Conservation (phyloP, 2,797 vertebrate species). For the Syndactyla subalaris region DNA sequence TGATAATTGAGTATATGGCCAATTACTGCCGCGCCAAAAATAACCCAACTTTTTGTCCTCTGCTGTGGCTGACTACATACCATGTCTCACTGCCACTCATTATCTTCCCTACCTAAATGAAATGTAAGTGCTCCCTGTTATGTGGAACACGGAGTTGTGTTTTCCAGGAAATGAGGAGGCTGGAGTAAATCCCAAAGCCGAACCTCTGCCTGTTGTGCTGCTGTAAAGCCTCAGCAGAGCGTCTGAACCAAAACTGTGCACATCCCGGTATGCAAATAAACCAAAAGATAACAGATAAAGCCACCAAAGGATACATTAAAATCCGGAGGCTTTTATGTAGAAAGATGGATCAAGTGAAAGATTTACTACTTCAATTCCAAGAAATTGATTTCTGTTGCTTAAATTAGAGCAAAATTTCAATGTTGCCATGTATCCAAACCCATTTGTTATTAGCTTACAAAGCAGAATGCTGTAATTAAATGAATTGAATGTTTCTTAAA, state of each 20-base stretch:
- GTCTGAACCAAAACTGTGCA: not conserved
- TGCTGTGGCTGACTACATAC: not conserved
- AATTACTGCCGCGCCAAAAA: not conserved
- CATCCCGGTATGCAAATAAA: not conserved
- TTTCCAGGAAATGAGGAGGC: slow-evolving; percentile 1
- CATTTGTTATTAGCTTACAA: slow-evolving; percentile 46
- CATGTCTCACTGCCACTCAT: not conserved
- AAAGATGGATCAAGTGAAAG: slow-evolving; percentile 44
- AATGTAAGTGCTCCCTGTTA: not conserved
- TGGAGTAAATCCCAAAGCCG: slow-evolving; percentile 4
- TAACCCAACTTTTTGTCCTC: not conserved
- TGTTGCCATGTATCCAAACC: not conserved
- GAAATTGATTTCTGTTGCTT: slow-evolving; percentile 61
- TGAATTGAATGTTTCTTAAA: slow-evolving; percentile 62
- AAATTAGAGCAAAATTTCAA: slow-evolving; percentile 31
- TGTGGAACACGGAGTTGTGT: not conserved
- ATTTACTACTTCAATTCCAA: slow-evolving; percentile 53
- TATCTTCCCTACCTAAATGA: not conserved
- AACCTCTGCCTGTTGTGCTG: not conserved
- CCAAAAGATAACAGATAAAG: not conserved
- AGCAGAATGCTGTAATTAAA: slow-evolving; percentile 66
- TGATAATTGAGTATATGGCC: not conserved
- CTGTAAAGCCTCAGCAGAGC: not conserved
- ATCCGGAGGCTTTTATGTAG: not conserved
- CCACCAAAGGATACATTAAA: slow-evolving; percentile 28